Percentiles rank a stretch among this genome's conserved stretches.
phyloP scores from a whole-genome alignment of 2,113 vertebrate species.

The Colaptes auratus region DNA sequence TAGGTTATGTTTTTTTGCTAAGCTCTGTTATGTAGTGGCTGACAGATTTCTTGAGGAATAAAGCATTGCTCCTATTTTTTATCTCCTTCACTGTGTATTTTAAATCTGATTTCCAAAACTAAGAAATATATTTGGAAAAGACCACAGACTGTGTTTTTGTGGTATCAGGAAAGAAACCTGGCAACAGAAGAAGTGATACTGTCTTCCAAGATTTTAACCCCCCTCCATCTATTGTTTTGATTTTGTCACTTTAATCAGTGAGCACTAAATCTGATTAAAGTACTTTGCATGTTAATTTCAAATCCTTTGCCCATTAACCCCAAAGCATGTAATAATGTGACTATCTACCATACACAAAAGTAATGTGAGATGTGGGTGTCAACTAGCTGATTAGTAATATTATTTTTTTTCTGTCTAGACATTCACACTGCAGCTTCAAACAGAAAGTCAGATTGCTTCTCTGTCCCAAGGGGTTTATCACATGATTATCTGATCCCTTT shows the following conservation, averaged over 20 bases:
- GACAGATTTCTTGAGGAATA: not conserved
- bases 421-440: not conserved
- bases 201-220: not conserved
- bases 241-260: not conserved
- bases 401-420: not conserved
- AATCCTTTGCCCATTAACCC: not conserved
- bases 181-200: not conserved
- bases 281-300: not conserved
- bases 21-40: not conserved
- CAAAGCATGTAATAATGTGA: not conserved
- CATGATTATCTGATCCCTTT: not conserved
- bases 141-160: not conserved
- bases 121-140: conserved; percentile 18
- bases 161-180: conserved; percentile 1
- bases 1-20: not conserved
- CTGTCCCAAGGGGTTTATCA: not conserved
- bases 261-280: not conserved
- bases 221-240: not conserved
- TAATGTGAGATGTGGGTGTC: not conserved
- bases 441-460: not conserved
- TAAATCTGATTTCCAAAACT: conserved; percentile 11
- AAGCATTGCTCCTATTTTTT: not conserved
- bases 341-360: not conserved
- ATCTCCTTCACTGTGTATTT: not conserved
- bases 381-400: not conserved